Percentiles rank a stretch among this genome's conserved stretches.
Conservation (phyloP, 30 jellyfish, hydroid and myxozoan species). For the Haliclystus octoradiatus region DNA sequence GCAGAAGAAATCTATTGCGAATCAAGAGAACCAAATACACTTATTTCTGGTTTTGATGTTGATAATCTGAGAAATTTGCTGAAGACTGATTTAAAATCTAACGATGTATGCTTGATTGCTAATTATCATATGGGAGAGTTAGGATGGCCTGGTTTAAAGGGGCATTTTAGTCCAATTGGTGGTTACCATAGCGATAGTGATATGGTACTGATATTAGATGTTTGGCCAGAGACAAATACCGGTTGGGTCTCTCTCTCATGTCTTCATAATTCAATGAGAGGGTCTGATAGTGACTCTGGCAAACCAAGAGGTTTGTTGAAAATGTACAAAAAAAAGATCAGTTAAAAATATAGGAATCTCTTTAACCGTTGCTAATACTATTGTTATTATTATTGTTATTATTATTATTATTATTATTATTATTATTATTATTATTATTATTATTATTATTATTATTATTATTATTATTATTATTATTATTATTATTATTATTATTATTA, state of each 20-base stretch:
- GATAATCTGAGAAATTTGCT: slow-evolving; percentile 6
- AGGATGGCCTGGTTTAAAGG: slow-evolving; percentile 24
- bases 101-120: slow-evolving; percentile 11
- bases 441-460: too few species aligned
- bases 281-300: slow-evolving; percentile 23
- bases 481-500: too few species aligned
- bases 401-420: too few species aligned
- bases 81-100: not conserved
- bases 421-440: too few species aligned
- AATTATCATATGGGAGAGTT: slow-evolving; percentile 42
- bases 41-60: not conserved
- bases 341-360: too few species aligned
- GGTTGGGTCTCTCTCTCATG: slow-evolving; percentile 42
- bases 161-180: slow-evolving; percentile 66
- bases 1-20: not conserved
- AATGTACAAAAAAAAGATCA: too few species aligned
- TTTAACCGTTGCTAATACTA: too few species aligned
- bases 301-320: slow-evolving; percentile 37
- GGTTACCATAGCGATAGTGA: slow-evolving; percentile 27
- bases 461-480: too few species aligned
- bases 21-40: not conserved
- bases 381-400: too few species aligned
- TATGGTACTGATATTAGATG: slow-evolving; percentile 40
- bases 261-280: slow-evolving; percentile 34
- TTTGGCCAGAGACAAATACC: slow-evolving; percentile 68